Evolutionary conservation across 2,113 vertebrate species (phyloP), one percentile per base, ranked within the genome.

Genomic region (Ceratotherium simum): DNA sequence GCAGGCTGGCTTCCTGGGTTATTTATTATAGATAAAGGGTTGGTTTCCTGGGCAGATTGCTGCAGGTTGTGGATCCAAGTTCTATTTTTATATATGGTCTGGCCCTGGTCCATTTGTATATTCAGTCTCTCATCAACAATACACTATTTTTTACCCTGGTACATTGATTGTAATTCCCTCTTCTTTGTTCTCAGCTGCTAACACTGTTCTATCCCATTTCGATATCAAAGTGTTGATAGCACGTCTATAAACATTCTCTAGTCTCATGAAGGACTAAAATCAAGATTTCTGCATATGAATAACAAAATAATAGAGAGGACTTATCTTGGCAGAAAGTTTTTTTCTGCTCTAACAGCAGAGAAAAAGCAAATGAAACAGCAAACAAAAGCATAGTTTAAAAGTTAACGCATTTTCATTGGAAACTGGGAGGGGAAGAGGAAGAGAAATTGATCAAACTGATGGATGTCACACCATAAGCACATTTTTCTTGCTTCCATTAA

Each of bases 251-350:
- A n/a, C 31, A 86, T 78, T 70, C 78, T 73, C 62, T 84, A 14
- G 13, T 65, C 79, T 90, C 23, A 58, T 58, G 36, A 93, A 97
- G 27, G n/a, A 81, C 29, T 76, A 54, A 93, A 97, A 97, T 92
- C 36, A 65, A 79, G 33, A 8, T 85, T 85, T 90, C 54, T 89
- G 65, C 7, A 87, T 75, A 56, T 92, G 51, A 78, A 83, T 93
- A 86, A 94, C 79, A 86, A 89, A 78, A 78, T 89, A 58, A 93
- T 42, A 1, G 3, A 60, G 58, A 91, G 29, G 42, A 78, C 62
- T 91, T 73, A 56, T 62, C 6, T 89, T 82, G 21, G 48, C 25
- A 91, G 42, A 80, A 88, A 67, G 39, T 48, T 79, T 78, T 31
- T 84, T 91, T 84, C 62, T 73, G 27, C n/a, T 94, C 2, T 70